A percentile compares a stretch with the other conserved stretches of the same genome.
Conservation (phyloP, 2,113 vertebrate species). For the Bos javanicus region DNA sequence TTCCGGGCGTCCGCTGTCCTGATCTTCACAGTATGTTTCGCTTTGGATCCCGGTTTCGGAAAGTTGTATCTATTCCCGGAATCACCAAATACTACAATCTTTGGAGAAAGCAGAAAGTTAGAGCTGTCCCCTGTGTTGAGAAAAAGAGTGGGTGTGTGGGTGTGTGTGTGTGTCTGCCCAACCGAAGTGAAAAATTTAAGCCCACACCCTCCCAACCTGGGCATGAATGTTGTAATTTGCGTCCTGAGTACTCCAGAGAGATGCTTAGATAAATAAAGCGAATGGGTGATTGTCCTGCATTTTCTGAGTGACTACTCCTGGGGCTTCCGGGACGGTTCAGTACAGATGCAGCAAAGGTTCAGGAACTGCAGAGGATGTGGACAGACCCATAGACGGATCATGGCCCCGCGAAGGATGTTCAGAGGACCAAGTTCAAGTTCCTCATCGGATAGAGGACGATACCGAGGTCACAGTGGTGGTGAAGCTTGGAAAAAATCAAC, state of each 20-base stretch:
- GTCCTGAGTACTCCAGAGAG: no score
- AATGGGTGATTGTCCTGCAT: accelerated
- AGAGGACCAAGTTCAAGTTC: accelerated
- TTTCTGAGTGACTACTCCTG: neutral
- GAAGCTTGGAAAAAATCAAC: neutral
- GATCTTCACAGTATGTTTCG: constrained; percentile 53
- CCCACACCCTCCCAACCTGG: neutral
- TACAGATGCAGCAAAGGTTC: accelerated
- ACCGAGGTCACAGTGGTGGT: neutral
- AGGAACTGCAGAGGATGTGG: accelerated
- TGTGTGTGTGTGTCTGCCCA: neutral
- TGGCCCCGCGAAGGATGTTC: accelerated
- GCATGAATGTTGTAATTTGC: accelerated
- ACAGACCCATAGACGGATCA: accelerated
- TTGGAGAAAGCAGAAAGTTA: neutral
- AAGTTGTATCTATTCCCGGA: neutral
- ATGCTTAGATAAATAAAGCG: accelerated
- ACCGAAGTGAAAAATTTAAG: accelerated
- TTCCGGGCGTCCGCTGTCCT: neutral
- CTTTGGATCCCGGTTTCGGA: constrained; percentile 18
- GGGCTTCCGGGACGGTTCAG: accelerated
- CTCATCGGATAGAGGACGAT: accelerated
- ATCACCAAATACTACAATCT: neutral
- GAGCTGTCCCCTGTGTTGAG: accelerated
- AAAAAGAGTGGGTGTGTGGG: accelerated